Conservation (phyloP, 2,888 invertebrate species). For the Pristionchus arcanus region DNA sequence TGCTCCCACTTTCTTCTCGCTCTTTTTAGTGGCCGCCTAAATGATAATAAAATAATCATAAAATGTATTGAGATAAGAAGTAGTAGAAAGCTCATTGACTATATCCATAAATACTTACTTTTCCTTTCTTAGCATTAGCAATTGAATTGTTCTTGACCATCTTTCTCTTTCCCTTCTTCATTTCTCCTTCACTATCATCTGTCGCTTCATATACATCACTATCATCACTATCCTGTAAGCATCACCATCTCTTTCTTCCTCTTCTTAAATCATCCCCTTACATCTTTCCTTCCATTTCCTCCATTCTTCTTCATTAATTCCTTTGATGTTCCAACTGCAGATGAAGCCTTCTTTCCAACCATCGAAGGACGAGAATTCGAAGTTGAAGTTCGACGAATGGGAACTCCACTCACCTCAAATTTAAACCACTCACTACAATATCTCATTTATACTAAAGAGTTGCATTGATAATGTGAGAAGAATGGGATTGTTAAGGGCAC, state of each 20-base stretch:
- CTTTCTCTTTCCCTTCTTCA: constrained; percentile 39
- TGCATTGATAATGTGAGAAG: too few species aligned
- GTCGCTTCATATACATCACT: constrained; percentile 47
- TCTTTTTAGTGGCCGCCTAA: not conserved
- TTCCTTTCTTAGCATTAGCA: not conserved
- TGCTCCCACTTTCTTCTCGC: not conserved
- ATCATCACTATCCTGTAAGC: constrained; percentile 24
- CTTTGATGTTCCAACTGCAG: not conserved
- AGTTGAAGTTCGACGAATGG: not conserved
- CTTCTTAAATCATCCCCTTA: not conserved
- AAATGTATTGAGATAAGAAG: not conserved
- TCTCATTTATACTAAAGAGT: too few species aligned
- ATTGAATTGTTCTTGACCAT: constrained; percentile 15
- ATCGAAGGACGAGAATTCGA: not conserved
- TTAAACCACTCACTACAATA: too few species aligned
- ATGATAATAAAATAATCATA: not conserved
- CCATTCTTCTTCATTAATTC: not conserved
- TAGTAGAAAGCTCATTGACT: not conserved
- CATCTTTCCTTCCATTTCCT: not conserved
- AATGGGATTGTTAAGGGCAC: too few species aligned
- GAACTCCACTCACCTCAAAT: not conserved
- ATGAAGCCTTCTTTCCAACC: constrained; percentile 16
- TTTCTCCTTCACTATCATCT: not conserved
- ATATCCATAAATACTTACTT: not conserved
- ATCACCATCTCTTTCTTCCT: not conserved